These are phyloP conservation scores for Dermatemys mawii DNA, from an alignment of 2,113 vertebrate genomes.

Conservation along the genomic window DNA sequence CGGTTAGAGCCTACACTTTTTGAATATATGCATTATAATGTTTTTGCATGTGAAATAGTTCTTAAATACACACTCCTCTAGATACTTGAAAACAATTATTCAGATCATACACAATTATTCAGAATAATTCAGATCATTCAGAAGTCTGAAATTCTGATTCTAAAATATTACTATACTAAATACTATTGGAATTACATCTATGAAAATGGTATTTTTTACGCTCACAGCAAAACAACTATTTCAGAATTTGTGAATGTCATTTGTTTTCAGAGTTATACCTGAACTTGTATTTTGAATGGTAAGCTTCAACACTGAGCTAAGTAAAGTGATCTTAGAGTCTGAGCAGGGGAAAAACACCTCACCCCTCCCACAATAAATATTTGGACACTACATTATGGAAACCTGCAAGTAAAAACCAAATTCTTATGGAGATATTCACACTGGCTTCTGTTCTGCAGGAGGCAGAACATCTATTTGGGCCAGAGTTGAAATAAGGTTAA, in stretches of 20 bases:
- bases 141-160: not conserved
- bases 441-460: not conserved
- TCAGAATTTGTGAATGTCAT: not conserved
- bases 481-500: not conserved
- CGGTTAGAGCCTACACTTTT: no score
- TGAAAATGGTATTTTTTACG: not conserved
- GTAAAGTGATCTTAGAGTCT: not conserved
- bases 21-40: not conserved
- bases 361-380: not conserved
- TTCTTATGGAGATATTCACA: not conserved
- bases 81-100: not conserved
- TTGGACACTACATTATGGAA: not conserved
- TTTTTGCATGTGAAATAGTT: not conserved
- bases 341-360: no score
- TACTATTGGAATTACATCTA: not conserved
- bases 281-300: not conserved
- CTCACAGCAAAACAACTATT: not conserved
- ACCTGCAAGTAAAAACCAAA: not conserved
- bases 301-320: not conserved
- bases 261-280: not conserved
- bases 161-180: not conserved
- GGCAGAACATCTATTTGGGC: not conserved
- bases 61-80: not conserved
- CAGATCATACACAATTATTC: not conserved
- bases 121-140: not conserved